A percentile compares a stretch with the other conserved stretches of the same genome.
Evolutionary conservation across 2,888 invertebrate genomes (phyloP).

Genomic region (Idaea straminata): DNA sequence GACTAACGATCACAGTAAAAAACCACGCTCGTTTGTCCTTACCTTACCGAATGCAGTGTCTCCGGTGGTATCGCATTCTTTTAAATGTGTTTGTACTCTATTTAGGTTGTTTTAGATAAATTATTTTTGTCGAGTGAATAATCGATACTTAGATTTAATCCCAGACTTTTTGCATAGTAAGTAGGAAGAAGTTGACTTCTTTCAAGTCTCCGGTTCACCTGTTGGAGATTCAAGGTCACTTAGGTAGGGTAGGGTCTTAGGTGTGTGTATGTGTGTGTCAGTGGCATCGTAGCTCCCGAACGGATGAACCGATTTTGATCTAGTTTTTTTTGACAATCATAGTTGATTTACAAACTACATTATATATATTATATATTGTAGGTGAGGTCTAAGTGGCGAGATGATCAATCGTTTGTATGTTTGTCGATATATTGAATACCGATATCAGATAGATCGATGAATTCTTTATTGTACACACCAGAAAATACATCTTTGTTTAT

Average conservation of each 20-base stretch:
- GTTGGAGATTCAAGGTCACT: neutral
- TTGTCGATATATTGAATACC: too few relatives aligned
- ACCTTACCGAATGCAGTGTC: constrained; percentile 2
- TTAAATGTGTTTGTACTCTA: neutral
- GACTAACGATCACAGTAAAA: constrained; percentile 5
- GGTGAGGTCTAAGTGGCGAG: too few relatives aligned
- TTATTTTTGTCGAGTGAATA: too few relatives aligned
- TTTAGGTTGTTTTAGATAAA: neutral
- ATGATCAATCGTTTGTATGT: too few relatives aligned
- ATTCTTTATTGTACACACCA: too few relatives aligned
- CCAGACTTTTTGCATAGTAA: neutral
- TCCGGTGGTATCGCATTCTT: neutral
- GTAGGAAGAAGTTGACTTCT: neutral
- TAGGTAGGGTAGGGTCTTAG: too few relatives aligned
- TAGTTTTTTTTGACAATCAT: neutral
- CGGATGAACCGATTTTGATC: too few relatives aligned
- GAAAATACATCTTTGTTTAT: too few relatives aligned
- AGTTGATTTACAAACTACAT: neutral
- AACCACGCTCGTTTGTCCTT: constrained; percentile 4
- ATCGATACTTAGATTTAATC: neutral
- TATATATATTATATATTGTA: too few relatives aligned
- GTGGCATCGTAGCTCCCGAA: too few relatives aligned
- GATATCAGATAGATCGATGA: too few relatives aligned
- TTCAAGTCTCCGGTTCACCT: neutral
- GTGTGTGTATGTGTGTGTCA: too few relatives aligned